A percentile compares a stretch with the other conserved stretches of the same genome.
Evolutionary conservation across 2,113 vertebrate genomes (phyloP).

Genomic region (Nyctibius bracteatus): DNA sequence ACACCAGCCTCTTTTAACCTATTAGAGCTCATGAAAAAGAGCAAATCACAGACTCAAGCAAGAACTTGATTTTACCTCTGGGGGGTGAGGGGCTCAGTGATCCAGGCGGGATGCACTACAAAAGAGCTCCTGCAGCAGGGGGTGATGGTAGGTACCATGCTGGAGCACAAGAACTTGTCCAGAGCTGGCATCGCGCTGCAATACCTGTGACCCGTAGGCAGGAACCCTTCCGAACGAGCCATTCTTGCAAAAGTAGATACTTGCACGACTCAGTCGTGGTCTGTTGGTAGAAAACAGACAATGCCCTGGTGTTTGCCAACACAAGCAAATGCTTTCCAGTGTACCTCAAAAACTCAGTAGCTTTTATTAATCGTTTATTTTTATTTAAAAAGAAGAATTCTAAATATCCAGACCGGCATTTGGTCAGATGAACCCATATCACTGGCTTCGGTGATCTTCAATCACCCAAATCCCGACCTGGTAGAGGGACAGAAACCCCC

Average conservation of each 20-base stretch:
- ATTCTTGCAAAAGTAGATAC: not conserved
- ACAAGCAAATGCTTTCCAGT: not conserved
- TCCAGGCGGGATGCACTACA: not conserved
- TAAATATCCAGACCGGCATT: not conserved
- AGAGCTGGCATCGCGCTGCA: constrained; percentile 46
- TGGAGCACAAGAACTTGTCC: not conserved
- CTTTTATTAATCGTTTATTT: not conserved
- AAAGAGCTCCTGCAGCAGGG: not conserved
- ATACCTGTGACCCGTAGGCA: not conserved
- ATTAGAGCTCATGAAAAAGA: not conserved
- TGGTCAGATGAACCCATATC: not conserved
- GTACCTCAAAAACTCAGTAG: not conserved
- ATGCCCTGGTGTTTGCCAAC: not conserved
- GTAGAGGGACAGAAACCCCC: not conserved
- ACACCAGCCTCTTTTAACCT: not conserved
- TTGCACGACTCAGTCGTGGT: not conserved
- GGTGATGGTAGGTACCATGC: accelerated
- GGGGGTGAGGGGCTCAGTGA: not conserved
- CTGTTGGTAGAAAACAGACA: not conserved
- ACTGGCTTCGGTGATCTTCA: not conserved
- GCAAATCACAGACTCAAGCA: not conserved
- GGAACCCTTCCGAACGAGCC: not conserved
- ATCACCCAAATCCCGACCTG: not conserved
- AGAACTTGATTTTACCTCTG: constrained; percentile 54
- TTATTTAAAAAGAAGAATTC: not conserved